A percentile compares a stretch with the other conserved stretches of the same genome.
Conservation (phyloP, 2,888 invertebrate species). For the Philaethria dido region DNA sequence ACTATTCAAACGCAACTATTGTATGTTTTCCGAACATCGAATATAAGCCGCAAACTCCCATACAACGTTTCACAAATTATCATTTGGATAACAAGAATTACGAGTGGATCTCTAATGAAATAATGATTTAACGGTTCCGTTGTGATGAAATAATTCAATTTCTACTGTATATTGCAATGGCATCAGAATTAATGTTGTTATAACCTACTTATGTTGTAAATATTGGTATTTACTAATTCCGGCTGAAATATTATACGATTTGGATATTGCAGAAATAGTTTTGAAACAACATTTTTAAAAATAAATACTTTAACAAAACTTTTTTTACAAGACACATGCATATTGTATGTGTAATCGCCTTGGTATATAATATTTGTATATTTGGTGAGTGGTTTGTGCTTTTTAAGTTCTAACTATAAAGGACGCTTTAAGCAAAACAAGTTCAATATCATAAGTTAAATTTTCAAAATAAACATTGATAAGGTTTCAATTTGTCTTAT, state of each 20-base stretch:
- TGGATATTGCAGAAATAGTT: not conserved
- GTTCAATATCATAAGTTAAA: no score
- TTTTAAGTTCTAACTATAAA: no score
- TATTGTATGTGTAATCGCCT: no score
- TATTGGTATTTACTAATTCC: not conserved
- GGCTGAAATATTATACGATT: not conserved
- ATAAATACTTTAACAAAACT: no score
- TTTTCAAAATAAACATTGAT: no score
- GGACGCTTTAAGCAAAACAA: no score
- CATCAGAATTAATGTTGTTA: not conserved
- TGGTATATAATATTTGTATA: no score
- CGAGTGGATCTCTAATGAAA: constrained; percentile 27
- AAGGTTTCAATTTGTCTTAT: no score
- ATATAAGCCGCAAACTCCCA: constrained; percentile 8
- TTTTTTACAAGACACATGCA: no score
- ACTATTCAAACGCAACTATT: constrained; percentile 1
- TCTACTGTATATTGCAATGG: constrained; percentile 9
- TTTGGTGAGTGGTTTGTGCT: no score
- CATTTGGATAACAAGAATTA: constrained; percentile 28
- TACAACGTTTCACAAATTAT: constrained; percentile 23
- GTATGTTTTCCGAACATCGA: not conserved
- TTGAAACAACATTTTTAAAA: no score
- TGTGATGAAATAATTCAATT: constrained; percentile 22
- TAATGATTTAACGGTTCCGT: constrained; percentile 23
- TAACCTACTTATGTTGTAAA: not conserved